Base-by-base conservation (phyloP, 2,888 invertebrate genomes). In the Exocentrus adspersus region DNA sequence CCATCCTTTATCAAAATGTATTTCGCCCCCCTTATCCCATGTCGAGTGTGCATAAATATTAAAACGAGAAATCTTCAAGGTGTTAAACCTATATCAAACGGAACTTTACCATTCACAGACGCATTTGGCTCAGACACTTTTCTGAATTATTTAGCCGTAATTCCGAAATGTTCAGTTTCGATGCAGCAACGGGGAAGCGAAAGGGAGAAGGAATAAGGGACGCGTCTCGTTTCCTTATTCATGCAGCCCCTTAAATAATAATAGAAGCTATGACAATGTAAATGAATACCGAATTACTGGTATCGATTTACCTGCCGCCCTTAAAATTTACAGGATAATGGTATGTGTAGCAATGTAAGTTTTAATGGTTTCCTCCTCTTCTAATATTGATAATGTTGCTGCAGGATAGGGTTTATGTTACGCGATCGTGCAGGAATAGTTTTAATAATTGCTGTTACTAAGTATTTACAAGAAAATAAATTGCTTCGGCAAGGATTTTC, bases 81-180 rank as follows among this genome's bases (percentile, higher is more conserved):
- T 69, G 69, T 65, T 69, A 67, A 69, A 69, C 65, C 65, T 65
- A 61, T 65, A 65, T 67, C 67, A 65, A 62, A 60, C 61, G 65
- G 50, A 67, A 67, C 60, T 65, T 58, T 53, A 60, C 56, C 60
- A 32, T 56, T 48, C 45, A 28, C 45, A 50, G 53, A 53, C 62
- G 54, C 62, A 41, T 62, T 64, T 58, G 60, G 46, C 48, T 43
- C 62, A 53, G 65, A 62, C 68, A 60, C 64, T 68, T 62, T 53
- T 60, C 59, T 68, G 65, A 65, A 68, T 68, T 66, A 68, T 68
- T 68, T 66, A 68, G 54, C 64, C 62, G 61, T 61, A 62, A 58
- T 67, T 68, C 54, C 21, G 50, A 30, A 65, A 20, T 57, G 57
- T 60, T 62, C 57, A 64, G 58, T 62, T 60, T 58, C n/a, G 14